Percentiles rank a stretch among this genome's conserved stretches.
phyloP scores from a whole-genome alignment of 2,113 vertebrate genomes.

The Microtus oregoni region DNA sequence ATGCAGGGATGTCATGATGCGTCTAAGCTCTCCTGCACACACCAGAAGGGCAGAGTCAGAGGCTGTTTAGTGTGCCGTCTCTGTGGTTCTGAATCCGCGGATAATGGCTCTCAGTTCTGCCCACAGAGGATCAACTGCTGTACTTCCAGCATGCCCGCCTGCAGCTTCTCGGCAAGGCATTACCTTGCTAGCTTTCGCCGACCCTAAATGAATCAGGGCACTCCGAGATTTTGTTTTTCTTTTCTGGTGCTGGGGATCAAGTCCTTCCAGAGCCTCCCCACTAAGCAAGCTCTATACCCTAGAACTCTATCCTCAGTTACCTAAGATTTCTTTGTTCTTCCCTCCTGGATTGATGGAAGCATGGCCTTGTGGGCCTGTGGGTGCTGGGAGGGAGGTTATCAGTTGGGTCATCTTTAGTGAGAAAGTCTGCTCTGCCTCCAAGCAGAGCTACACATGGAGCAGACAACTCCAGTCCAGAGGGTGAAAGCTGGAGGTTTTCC shows the following conservation, averaged over 20 bases:
- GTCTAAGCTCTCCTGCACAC: background rate
- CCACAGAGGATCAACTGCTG: background rate
- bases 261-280: background rate
- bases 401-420: conserved; percentile 23
- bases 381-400: background rate
- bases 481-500: background rate
- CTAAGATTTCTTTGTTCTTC: background rate
- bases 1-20: no score
- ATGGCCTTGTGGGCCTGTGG: background rate
- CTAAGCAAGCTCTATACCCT: background rate
- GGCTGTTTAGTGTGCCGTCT: background rate
- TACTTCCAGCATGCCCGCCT: accelerated
- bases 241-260: background rate
- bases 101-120: background rate
- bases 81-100: background rate
- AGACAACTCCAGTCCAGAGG: background rate
- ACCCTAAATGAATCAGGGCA: background rate
- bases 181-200: background rate
- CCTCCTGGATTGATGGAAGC: background rate
- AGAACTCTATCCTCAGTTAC: background rate
- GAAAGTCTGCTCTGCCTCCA: background rate
- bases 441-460: no score
- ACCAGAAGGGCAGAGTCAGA: background rate
- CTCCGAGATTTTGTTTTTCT: background rate
- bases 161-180: background rate